Conservation (phyloP, 2,888 invertebrate genomes). For the Notodonta dromedarius region DNA sequence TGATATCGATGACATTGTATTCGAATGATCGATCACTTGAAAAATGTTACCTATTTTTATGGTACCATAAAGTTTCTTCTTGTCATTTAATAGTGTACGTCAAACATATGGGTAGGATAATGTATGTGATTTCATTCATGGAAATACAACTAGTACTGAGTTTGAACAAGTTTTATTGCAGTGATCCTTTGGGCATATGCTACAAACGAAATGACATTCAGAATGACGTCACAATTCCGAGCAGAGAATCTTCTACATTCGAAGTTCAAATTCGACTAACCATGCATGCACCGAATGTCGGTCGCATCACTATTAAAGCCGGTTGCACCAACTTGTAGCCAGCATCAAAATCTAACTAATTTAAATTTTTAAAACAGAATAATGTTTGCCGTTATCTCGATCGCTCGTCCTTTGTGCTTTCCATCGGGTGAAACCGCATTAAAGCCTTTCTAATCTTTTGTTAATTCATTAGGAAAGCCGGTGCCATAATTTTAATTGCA, state of each 20-base stretch:
- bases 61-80: too few species aligned
- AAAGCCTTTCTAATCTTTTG: constrained; percentile 68
- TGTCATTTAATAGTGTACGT: too few species aligned
- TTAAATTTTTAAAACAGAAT: constrained; percentile 17
- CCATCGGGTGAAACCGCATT: constrained; percentile 43
- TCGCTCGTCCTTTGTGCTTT: constrained; percentile 36
- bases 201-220: too few species aligned
- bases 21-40: too few species aligned
- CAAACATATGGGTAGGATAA: too few species aligned
- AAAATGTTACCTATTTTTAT: too few species aligned
- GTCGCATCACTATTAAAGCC: constrained; percentile 1
- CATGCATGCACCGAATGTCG: neutral
- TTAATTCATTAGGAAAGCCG: constrained; percentile 69
- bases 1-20: too few species aligned
- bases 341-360: neutral
- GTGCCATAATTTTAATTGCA: constrained; percentile 62
- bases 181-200: too few species aligned
- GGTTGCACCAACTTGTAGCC: constrained; percentile 11
- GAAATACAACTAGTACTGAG: too few species aligned
- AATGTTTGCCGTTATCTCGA: constrained; percentile 13
- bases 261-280: neutral
- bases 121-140: too few species aligned
- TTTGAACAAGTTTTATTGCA: too few species aligned
- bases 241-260: neutral
- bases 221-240: neutral